Conservation (phyloP, 2,888 invertebrate species). For the Sphaerophoria rueppellii region DNA sequence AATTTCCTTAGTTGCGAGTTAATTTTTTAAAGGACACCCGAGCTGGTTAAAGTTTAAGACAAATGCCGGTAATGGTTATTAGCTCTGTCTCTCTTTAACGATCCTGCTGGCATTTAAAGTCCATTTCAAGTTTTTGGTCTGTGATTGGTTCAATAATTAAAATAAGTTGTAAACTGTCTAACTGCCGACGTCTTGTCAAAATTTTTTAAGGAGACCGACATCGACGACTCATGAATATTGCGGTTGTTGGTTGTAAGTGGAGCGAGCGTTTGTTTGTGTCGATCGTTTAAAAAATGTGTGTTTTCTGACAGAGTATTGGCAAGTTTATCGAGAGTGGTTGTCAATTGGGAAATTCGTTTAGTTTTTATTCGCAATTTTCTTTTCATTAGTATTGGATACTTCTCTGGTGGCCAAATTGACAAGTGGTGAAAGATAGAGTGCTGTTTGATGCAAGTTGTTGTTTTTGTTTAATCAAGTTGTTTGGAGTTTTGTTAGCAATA, state of each 20-base stretch:
- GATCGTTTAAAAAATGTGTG: conserved; percentile 32
- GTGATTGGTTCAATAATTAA: conserved; percentile 63
- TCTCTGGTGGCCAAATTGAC: conserved; percentile 44
- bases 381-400: conserved; percentile 17
- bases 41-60: conserved; percentile 31
- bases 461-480: background rate
- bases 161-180: conserved; percentile 69
- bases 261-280: conserved; percentile 27
- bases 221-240: too few relatives aligned
- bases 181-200: conserved; percentile 67
- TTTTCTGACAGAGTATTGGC: conserved; percentile 31
- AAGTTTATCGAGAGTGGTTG: conserved; percentile 39
- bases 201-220: conserved; percentile 19
- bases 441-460: background rate
- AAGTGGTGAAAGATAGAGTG: background rate
- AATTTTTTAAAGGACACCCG: conserved; percentile 58
- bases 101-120: conserved; percentile 28
- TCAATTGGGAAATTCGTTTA: conserved; percentile 27
- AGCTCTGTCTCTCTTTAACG: conserved; percentile 5
- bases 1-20: conserved; percentile 7
- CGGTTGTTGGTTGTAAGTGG: background rate
- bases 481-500: too few relatives aligned
- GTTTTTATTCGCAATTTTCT: conserved; percentile 12
- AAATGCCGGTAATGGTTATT: conserved; percentile 51
- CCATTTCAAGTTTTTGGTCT: conserved; percentile 26